phyloP scores from a whole-genome alignment of 2,888 invertebrate genomes.

The Eilema sororculum region DNA sequence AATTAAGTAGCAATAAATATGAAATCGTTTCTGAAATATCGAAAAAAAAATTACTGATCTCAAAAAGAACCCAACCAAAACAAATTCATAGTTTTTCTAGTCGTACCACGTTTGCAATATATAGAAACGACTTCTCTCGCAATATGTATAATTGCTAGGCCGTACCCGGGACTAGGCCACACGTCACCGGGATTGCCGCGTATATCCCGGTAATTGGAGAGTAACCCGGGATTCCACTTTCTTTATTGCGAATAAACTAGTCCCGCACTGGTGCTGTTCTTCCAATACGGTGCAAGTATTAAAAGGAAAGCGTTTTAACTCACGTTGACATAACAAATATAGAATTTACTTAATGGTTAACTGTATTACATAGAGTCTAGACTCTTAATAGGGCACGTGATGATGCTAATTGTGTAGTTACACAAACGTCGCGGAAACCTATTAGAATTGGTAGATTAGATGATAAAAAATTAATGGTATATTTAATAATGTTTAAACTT shows the following conservation, averaged over 20 bases:
- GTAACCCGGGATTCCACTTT: slow-evolving; percentile 85
- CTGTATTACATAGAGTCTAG: too few species aligned
- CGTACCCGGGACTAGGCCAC: slow-evolving; percentile 73
- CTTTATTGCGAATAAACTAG: slow-evolving; percentile 87
- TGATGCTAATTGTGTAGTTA: too few species aligned
- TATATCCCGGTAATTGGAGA: slow-evolving; percentile 87
- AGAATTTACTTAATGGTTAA: too few species aligned
- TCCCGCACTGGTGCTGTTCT: slow-evolving; percentile 80
- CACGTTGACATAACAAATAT: background rate
- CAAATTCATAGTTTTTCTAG: slow-evolving; percentile 61
- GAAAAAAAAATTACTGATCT: slow-evolving; percentile 10
- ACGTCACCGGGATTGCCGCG: slow-evolving; percentile 84
- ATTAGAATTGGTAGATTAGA: too few species aligned
- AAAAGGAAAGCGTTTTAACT: slow-evolving; percentile 34
- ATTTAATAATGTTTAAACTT: too few species aligned
- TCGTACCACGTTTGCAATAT: slow-evolving; percentile 59
- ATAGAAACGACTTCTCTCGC: slow-evolving; percentile 69
- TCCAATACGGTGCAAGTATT: slow-evolving; percentile 55
- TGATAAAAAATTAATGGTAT: too few species aligned
- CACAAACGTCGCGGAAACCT: too few species aligned
- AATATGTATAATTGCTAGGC: slow-evolving; percentile 81
- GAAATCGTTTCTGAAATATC: background rate
- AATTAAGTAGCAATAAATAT: background rate
- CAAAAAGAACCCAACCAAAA: slow-evolving; percentile 50
- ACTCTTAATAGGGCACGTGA: too few species aligned